A percentile compares a stretch with the other conserved stretches of the same genome.
These are phyloP conservation scores for Oeneis ivallda DNA, from an alignment of 2,888 invertebrate genomes.

Conservation along the genomic window DNA sequence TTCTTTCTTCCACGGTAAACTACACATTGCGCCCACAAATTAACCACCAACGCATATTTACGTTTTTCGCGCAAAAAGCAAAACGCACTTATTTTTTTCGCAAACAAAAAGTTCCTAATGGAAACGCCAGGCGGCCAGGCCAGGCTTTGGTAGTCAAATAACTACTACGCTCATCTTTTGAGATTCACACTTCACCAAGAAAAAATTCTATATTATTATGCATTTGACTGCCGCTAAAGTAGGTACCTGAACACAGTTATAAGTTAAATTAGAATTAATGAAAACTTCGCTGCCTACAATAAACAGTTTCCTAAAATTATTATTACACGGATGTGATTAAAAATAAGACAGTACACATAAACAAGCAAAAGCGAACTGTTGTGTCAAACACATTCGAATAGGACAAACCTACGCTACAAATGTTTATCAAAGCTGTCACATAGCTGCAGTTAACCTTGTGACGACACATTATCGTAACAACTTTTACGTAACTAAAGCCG, in stretches of 20 bases:
- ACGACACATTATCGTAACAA: constrained; percentile 29
- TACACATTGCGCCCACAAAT: neutral
- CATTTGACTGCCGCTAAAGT: neutral
- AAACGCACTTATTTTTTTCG: constrained; percentile 1
- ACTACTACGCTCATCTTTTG: no score
- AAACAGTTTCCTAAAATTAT: neutral
- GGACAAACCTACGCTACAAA: constrained; percentile 17
- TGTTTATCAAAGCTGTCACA: constrained; percentile 32
- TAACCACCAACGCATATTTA: constrained; percentile 2
- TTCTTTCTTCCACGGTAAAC: neutral
- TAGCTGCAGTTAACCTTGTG: constrained; percentile 33
- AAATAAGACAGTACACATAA: constrained; percentile 6
- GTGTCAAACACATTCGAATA: neutral
- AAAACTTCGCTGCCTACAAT: neutral
- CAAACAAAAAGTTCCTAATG: constrained; percentile 1
- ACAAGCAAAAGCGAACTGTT: constrained; percentile 3
- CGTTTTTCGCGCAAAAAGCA: constrained; percentile 5
- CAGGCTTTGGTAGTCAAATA: neutral
- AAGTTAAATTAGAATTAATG: neutral
- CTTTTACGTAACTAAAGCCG: constrained; percentile 32
- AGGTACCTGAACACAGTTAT: neutral
- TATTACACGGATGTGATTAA: neutral
- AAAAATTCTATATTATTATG: neutral
- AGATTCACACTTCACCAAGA: neutral
- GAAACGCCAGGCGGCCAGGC: neutral